phyloP scores from a whole-genome alignment of 2,113 vertebrate genomes.

The Pedetes capensis region DNA sequence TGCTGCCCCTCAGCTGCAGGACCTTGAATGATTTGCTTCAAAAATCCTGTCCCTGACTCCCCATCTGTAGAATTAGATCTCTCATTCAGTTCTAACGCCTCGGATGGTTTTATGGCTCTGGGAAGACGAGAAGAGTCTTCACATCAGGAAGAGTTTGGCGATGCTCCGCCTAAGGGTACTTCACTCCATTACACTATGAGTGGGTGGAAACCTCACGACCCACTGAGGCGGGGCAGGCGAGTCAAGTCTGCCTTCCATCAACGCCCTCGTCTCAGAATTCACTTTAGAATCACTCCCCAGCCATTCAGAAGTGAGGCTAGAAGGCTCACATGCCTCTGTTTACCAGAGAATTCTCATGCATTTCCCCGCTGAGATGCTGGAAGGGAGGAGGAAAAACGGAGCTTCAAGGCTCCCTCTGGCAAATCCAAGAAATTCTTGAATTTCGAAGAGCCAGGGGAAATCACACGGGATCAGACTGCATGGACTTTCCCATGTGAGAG shows the following conservation, averaged over 20 bases:
- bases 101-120: not conserved
- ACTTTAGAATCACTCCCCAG: not conserved
- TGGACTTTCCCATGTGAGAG: not conserved
- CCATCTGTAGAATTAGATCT: not conserved
- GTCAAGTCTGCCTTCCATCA: not conserved
- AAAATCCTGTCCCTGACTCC: not conserved
- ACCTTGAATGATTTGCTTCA: not conserved
- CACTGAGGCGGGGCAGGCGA: fast-evolving
- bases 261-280: not conserved
- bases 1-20: not conserved
- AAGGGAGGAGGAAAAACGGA: not conserved
- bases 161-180: constrained; percentile 1
- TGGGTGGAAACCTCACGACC: not conserved
- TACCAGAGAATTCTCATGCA: not conserved
- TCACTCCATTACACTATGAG: not conserved
- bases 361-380: no score
- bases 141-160: not conserved
- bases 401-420: not conserved
- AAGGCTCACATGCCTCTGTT: not conserved
- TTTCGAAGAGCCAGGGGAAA: not conserved
- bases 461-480: not conserved
- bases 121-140: not conserved
- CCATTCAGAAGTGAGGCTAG: not conserved
- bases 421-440: not conserved
- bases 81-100: not conserved